Conservation (phyloP, 2,888 invertebrate species). For the Drosophila koepferae region DNA sequence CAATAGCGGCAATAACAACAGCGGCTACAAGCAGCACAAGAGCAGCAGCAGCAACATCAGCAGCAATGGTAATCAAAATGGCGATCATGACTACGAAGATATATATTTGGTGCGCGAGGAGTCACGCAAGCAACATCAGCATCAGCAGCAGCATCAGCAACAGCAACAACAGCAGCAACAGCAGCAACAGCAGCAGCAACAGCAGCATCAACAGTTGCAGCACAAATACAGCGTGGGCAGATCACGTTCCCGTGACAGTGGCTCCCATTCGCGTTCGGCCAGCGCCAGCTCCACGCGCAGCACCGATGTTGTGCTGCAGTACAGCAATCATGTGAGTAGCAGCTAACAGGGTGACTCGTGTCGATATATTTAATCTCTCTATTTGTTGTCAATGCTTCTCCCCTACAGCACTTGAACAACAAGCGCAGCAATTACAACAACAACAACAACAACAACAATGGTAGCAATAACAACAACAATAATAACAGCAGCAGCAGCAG, state of each 20-base stretch:
- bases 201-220: conserved; percentile 60
- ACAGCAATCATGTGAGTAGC: conserved; percentile 83
- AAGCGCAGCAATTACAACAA: conserved; percentile 74
- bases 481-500: conserved; percentile 9
- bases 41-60: conserved; percentile 56
- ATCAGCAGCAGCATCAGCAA: conserved; percentile 59
- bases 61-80: conserved; percentile 70
- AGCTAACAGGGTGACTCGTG: background rate
- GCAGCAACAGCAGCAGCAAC: conserved; percentile 48
- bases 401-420: conserved; percentile 82
- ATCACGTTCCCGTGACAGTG: conserved; percentile 89
- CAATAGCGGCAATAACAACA: conserved; percentile 22
- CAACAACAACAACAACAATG: conserved; percentile 16
- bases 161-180: conserved; percentile 50
- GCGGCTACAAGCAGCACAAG: conserved; percentile 43
- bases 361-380: background rate
- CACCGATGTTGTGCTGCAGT: conserved; percentile 84
- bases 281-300: conserved; percentile 87
- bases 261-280: conserved; percentile 91
- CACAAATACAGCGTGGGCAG: conserved; percentile 84
- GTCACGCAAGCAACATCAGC: conserved; percentile 80
- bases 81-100: conserved; percentile 92
- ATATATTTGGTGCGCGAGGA: conserved; percentile 91
- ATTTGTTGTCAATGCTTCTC: background rate
- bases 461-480: conserved; percentile 1